Conservation (phyloP, 2,888 invertebrate species). For the Tenodera sinensis region DNA sequence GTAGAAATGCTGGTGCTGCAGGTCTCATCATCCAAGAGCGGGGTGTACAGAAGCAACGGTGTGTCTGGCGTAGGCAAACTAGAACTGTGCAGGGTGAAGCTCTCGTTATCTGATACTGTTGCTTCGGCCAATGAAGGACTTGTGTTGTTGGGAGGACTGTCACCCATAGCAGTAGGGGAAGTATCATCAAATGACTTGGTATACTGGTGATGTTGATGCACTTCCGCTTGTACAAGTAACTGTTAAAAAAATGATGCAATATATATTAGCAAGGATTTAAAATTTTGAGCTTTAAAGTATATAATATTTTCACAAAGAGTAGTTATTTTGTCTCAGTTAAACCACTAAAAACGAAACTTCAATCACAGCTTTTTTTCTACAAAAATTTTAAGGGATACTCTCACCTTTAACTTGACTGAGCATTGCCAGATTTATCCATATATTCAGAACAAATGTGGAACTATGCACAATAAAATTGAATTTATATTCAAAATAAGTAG, state of each 20-base stretch:
- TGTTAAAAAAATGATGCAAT: conserved; percentile 31
- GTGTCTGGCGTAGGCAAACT: conserved; percentile 37
- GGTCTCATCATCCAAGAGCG: conserved; percentile 34
- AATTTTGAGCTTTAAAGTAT: background rate
- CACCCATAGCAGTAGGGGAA: conserved; percentile 40
- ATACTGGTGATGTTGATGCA: conserved; percentile 38
- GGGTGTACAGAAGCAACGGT: conserved; percentile 35
- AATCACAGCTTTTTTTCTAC: background rate
- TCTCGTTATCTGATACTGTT: conserved; percentile 40
- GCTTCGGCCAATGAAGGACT: conserved; percentile 38
- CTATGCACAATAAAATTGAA: too few relatives aligned
- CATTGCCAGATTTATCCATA: too few relatives aligned
- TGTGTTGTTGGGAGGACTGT: conserved; percentile 4
- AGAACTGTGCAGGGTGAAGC: conserved; percentile 36
- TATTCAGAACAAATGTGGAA: too few relatives aligned
- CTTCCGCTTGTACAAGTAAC: conserved; percentile 48
- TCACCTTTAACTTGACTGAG: too few relatives aligned
- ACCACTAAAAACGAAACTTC: background rate
- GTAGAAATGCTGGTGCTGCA: conserved; percentile 19
- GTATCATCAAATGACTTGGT: conserved; percentile 37
- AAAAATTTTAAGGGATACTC: too few relatives aligned
- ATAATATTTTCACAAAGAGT: too few relatives aligned
- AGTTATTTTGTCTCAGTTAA: background rate
- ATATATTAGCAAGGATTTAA: background rate
- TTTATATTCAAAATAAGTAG: too few relatives aligned